Evolutionary conservation across 2,888 invertebrate genomes (phyloP), one percentile per base, ranked within the genome.

Genomic region (Nesidiocoris tenuis): DNA sequence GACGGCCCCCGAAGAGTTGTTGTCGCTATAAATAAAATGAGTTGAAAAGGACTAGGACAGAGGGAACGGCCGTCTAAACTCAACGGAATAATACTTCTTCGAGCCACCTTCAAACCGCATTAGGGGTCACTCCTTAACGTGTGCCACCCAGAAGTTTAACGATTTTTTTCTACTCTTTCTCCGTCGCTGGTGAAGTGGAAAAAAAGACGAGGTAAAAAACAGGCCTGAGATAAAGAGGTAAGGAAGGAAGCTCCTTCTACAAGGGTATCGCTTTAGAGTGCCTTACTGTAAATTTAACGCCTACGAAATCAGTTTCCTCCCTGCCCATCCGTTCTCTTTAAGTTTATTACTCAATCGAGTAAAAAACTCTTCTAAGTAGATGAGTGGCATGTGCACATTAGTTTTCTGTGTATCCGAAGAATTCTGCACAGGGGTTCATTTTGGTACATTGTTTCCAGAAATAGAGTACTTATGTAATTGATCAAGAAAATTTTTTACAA

Each of bases 211-310:
- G 56, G 22, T n/a, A 68, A 21, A 59, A 59, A 70, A 70, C 56
- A 23, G 5, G 61, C 39, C 17, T 66, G 57, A 66, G 75, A 75
- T 75, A 75, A 75, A 75, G 75, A 61, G 75, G 67, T 75, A 66
- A 75, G 57, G 75, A 75, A 66, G 39, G 24, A 59, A 65, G 75
- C 67, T 75, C 66, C 75, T 66, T 66, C 66, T 55, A 75, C 75
- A 75, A 75, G 75, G 56, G 75, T 74, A 75, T 75, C 66, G 75
- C 59, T 75, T 75, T 75, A 75, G 75, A 59, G 19, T 55, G 74
- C 56, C 74, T 64, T 64, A 63, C 64, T 67, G 65, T 75, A 75
- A 75, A 75, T 75, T 66, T 61, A 72, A 72, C 72, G 63, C 72
- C 72, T 64, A 72, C 70, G 59, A 59, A 57, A 59, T 39, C 5